These are phyloP conservation scores for Oxytorus armatus DNA, from an alignment of 2,888 invertebrate genomes.

Conservation along the genomic window DNA sequence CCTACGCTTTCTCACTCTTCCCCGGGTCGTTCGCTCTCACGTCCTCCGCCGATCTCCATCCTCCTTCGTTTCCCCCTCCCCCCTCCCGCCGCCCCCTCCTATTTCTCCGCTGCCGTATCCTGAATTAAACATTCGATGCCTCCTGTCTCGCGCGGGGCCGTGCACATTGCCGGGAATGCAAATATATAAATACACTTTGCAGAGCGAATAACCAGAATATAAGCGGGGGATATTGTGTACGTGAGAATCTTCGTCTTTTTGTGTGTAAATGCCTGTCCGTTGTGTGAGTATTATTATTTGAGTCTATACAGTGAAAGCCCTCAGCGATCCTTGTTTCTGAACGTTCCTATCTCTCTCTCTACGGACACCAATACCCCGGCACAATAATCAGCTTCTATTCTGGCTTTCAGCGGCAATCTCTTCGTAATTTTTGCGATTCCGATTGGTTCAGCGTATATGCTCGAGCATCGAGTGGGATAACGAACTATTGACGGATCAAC, in stretches of 20 bases:
- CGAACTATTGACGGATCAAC: no score
- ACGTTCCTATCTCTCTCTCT: neutral
- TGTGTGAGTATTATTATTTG: slow-evolving; percentile 51
- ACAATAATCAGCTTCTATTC: neutral
- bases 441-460: no score
- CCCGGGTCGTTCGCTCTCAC: slow-evolving; percentile 66
- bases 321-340: neutral
- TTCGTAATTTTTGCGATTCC: no score
- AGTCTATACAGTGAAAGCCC: slow-evolving; percentile 32
- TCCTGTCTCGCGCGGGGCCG: slow-evolving; percentile 81
- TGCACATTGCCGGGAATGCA: slow-evolving; percentile 81
- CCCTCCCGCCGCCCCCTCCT: slow-evolving; percentile 78
- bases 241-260: slow-evolving; percentile 53
- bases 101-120: slow-evolving; percentile 76
- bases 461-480: no score
- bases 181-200: slow-evolving; percentile 77
- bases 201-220: slow-evolving; percentile 58
- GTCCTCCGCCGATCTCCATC: slow-evolving; percentile 60
- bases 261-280: slow-evolving; percentile 40
- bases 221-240: slow-evolving; percentile 27
- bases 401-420: neutral
- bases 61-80: slow-evolving; percentile 50
- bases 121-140: slow-evolving; percentile 84
- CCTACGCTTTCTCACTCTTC: slow-evolving; percentile 74
- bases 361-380: neutral